A percentile compares a stretch with the other conserved stretches of the same genome.
These are phyloP conservation scores for Parapsyche elsis DNA, from an alignment of 1,140 invertebrate species.

Conservation along the genomic window DNA sequence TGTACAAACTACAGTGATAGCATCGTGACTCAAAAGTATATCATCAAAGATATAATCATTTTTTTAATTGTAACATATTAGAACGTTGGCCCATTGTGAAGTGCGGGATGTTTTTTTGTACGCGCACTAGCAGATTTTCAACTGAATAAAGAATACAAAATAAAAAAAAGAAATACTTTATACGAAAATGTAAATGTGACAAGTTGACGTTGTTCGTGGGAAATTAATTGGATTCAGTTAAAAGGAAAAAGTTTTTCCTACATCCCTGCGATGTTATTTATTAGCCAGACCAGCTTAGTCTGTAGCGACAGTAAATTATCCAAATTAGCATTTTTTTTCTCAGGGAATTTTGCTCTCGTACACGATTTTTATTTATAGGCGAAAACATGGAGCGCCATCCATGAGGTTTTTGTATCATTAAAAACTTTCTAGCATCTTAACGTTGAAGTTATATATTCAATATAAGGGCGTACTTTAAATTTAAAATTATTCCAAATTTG, in stretches of 20 bases:
- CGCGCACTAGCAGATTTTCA: slow-evolving; percentile 5
- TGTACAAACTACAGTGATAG: too few species aligned
- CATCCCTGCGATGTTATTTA: slow-evolving; percentile 26
- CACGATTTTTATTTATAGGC: background rate
- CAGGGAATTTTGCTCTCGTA: background rate
- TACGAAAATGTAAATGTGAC: slow-evolving; percentile 30
- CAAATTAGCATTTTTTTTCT: slow-evolving; percentile 28
- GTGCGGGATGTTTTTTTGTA: background rate
- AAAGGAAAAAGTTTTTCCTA: slow-evolving; percentile 32
- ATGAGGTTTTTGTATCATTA: too few species aligned
- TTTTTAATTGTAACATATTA: too few species aligned
- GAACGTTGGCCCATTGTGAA: too few species aligned
- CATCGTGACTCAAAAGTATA: too few species aligned
- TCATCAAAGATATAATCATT: too few species aligned
- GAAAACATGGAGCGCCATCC: too few species aligned
- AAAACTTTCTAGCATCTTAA: too few species aligned
- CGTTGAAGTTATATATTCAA: too few species aligned
- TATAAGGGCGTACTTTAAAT: too few species aligned
- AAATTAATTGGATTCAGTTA: slow-evolving; percentile 31
- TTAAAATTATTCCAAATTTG: too few species aligned
- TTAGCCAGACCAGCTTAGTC: slow-evolving; percentile 23
- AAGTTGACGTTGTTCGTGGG: slow-evolving; percentile 23
- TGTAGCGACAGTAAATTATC: slow-evolving; percentile 27
- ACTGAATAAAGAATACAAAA: slow-evolving; percentile 1
- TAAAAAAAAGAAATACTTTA: background rate